Conservation (phyloP, 2,113 vertebrate species). For the Neodon shergylaensis region DNA sequence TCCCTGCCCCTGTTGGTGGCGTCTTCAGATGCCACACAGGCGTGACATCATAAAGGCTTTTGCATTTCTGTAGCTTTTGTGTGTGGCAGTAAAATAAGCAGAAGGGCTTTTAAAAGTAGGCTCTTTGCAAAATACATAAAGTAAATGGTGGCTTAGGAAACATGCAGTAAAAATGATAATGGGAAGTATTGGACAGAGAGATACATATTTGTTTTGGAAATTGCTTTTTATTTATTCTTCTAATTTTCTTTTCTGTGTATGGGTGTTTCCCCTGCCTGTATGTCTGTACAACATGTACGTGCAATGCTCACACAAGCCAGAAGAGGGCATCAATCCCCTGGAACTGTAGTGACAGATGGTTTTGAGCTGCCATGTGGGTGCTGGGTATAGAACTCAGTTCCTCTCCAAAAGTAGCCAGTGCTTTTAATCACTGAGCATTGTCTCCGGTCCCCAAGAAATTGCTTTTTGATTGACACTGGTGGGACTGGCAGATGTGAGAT, state of each 20-base stretch:
- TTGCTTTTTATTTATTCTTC: neutral
- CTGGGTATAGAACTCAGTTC: neutral
- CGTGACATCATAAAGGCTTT: neutral
- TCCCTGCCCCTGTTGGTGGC: too few species aligned
- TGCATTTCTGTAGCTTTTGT: neutral
- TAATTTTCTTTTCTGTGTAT: neutral
- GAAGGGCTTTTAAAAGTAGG: neutral
- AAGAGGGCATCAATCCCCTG: neutral
- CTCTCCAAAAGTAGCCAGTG: neutral
- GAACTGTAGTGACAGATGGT: neutral
- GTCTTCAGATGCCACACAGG: neutral
- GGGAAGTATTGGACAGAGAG: neutral
- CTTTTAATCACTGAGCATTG: neutral
- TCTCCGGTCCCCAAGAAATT: neutral
- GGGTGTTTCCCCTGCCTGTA: neutral
- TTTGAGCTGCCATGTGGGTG: neutral
- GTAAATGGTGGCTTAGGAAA: neutral
- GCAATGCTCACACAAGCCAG: neutral
- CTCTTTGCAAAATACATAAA: neutral
- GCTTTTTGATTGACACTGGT: neutral
- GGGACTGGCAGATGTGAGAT: too few species aligned
- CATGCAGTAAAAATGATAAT: neutral
- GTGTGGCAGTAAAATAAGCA: neutral
- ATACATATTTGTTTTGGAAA: neutral
- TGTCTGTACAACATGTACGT: neutral